phyloP scores from a whole-genome alignment of 2,888 invertebrate species.

The Autographa gamma region DNA sequence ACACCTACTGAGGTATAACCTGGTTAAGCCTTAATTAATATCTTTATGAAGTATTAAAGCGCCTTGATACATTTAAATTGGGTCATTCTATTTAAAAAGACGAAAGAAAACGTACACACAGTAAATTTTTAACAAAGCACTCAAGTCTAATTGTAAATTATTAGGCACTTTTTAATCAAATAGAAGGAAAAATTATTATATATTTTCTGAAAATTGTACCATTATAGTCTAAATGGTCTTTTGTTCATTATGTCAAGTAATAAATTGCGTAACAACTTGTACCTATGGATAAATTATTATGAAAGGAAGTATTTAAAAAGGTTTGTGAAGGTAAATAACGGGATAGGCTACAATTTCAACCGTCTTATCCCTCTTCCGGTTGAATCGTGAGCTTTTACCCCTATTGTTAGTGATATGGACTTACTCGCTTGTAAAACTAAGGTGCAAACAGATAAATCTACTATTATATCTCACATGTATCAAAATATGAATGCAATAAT shows the following conservation, averaged over 20 bases:
- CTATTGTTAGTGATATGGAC: background rate
- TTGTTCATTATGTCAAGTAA: constrained; percentile 63
- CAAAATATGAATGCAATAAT: no score
- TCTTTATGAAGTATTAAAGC: background rate
- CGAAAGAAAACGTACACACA: constrained; percentile 1
- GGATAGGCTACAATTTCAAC: background rate
- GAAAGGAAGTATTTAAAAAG: constrained; percentile 14
- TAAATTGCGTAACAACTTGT: constrained; percentile 58
- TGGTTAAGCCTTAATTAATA: background rate
- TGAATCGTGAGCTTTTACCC: background rate
- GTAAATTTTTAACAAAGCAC: constrained; percentile 55
- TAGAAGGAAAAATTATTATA: constrained; percentile 64
- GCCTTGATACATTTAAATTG: constrained; percentile 2
- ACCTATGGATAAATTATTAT: constrained; percentile 44
- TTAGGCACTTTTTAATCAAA: constrained; percentile 68
- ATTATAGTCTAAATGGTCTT: constrained; percentile 65
- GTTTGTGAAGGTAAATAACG: background rate
- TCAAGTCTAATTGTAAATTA: constrained; percentile 64
- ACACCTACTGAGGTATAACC: no score
- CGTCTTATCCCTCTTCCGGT: background rate
- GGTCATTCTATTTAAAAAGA: background rate
- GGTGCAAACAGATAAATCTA: no score
- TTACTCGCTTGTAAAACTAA: no score
- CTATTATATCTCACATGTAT: no score
- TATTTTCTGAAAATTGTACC: constrained; percentile 66